Base-by-base conservation (phyloP, 2,888 invertebrate genomes). In the Rhamnusium bicolor region DNA sequence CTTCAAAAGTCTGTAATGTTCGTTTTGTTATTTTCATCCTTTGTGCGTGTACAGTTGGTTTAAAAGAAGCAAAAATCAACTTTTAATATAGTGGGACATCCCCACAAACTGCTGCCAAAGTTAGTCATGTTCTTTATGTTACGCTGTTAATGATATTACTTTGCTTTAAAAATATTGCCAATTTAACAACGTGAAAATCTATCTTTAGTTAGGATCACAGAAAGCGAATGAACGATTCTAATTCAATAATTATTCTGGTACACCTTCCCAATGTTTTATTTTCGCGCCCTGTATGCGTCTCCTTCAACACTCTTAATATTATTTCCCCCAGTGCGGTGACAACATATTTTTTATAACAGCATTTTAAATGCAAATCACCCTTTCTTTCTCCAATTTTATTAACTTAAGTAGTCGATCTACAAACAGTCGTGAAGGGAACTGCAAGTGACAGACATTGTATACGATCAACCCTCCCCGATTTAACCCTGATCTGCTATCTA, bases 361-460 rank as follows among this genome's bases (percentile, higher is more conserved):
- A 46, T 61, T 61, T 61, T 61, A 61, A 61, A 81, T 80, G 80
- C 78, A 80, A 80, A 79, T 79, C 77, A 77, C 77, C 79, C 82
- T 77, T 82, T 80, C 80, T 80, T 80, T 77, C 67, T 69, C 68
- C 77, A 78, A 81, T 82, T 83, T 82, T 82, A 83, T 84, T 80
- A 81, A 80, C 79, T 77, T 78, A 79, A 82, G 80, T 78, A 81
- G 80, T 72, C 78, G 75, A 78, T 78, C 76, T 60, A 61, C 72
- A 66, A 73, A 70, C 66, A 74, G 74, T 71, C 70, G 67, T 67
- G 69, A 24, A 58, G 73, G 71, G 62, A 29, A 53, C 83, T 84
- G 84, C 76, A 76, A 78, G 75, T 84, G 84, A 84, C 84, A 83
- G 82, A 82, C 82, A 82, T 80, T 81, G 80, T 80, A 76, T 76